Evolutionary conservation across 2,888 invertebrate species (phyloP).

Genomic region (Steromphala cineraria): DNA sequence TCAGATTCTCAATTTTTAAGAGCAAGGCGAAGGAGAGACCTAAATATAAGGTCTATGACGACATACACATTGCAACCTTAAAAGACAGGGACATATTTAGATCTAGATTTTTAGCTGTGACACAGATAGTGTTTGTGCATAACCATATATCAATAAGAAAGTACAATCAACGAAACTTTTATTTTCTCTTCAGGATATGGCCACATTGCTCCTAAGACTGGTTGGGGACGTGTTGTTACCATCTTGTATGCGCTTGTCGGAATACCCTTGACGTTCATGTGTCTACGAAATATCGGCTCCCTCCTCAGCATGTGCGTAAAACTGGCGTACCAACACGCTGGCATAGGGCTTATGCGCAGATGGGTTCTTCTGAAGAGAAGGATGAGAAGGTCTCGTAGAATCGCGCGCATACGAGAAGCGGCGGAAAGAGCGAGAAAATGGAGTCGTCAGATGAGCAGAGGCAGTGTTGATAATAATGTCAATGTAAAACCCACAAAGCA

Average conservation of each 20-base stretch:
- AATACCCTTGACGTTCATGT: conserved; percentile 94
- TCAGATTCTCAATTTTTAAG: too few relatives aligned
- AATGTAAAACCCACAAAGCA: background rate
- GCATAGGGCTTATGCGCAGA: conserved; percentile 27
- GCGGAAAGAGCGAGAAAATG: conserved; percentile 29
- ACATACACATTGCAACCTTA: too few relatives aligned
- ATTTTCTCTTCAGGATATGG: conserved; percentile 87
- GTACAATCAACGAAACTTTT: background rate
- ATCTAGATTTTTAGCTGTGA: too few relatives aligned
- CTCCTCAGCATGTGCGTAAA: conserved; percentile 92
- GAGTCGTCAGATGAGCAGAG: conserved; percentile 25
- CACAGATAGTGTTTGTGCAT: too few relatives aligned
- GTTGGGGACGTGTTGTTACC: conserved; percentile 88
- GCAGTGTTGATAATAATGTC: background rate
- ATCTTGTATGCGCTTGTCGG: conserved; percentile 95
- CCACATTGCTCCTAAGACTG: conserved; percentile 94
- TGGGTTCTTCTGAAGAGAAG: conserved; percentile 26
- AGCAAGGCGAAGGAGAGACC: too few relatives aligned
- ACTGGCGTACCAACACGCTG: conserved; percentile 80
- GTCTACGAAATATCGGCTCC: conserved; percentile 95
- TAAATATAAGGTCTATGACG: too few relatives aligned
- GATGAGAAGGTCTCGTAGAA: conserved; percentile 27
- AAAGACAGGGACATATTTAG: too few relatives aligned
- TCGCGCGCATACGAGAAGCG: conserved; percentile 25
- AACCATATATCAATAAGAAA: too few relatives aligned